Evolutionary conservation across 2,113 vertebrate species (phyloP), one percentile per base, ranked within the genome.

Genomic region (Atractosteus spatula): DNA sequence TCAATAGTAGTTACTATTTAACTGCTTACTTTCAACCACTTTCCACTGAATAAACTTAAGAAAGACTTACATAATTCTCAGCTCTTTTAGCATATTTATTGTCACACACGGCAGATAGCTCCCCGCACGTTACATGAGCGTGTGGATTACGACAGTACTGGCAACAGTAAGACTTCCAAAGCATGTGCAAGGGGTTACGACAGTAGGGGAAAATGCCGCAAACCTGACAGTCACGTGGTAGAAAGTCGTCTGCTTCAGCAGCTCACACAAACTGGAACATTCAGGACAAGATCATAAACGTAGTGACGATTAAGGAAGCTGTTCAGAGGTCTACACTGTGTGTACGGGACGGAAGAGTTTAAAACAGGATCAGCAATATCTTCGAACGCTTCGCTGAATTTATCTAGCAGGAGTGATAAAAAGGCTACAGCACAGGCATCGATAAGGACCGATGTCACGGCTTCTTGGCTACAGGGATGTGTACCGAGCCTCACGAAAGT

Each of bases 171-270:
- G 2, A 8, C 6, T 11, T 10, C 66, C 3, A 3, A 7, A 54
- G 5, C 3, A 4, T 47, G 45, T 51, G 16, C 8, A 16, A 29
- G 29, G 29, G 16, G 7, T 73, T 73, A 47, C 64, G 71, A 74
- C 72, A 74, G 72, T 68, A 17, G 41, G 43, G 56, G 66, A 61
- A 29, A 54, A 16, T 68, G 72, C 72, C 66, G 72, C 66, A 74
- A 74, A 73, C n/a, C 43, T 73, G 65, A 55, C 63, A 51, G 71
- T 44, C 5, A 41, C 17, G 17, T 54, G 57, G 13, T 57, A 62
- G 66, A 68, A 42, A 61, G 70, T 56, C 62, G 66, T 67, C 17
- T 56, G 8, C 57, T 66, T 14, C 11, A 44, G 8, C 17, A 41
- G 16, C 41, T 55, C 12, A 55, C 8, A 12, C 17, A 8, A 68